Base-by-base conservation (phyloP, 2,113 vertebrate genomes). In the Ammodytes dubius region DNA sequence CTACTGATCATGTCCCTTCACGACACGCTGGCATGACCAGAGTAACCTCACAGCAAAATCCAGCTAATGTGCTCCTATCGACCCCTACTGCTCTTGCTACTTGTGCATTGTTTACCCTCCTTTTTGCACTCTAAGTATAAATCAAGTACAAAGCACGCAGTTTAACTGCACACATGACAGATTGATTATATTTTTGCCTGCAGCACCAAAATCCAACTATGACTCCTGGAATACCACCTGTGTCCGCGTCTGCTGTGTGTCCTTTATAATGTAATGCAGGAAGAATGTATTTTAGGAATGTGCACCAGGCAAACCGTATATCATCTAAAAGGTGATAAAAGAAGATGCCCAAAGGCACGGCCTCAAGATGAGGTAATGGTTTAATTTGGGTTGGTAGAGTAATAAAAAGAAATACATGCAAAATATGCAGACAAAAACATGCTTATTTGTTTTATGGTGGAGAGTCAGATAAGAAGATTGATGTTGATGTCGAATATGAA, bases 171-270 rank as follows among this genome's bases (percentile, higher is more conserved):
- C 81, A 42, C 81, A 42, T 82, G 86, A 71, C 84, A 90, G 81
- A 40, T 81, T 87, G 80, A 89, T 88, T 90, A 85, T 84, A 75
- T 87, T 88, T 27, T 86, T 68, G 76, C 88, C 67, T 35, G 4
- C 54, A 89, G 84, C 78, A 46, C 54, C 52, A 81, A 53, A 70
- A 90, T 80, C 75, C 27, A 70, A 68, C 80, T 68, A 88, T 90
- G 81, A 86, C 27, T 80, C 52, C 45, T 65, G 66, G 64, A 78
- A 65, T 37, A 63, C n/a, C 69, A 81, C 60, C 54, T 84, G 70
- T 50, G 50, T 39, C n/a, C 15, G 11, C 4, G 14, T 72, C 61
- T 72, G 5, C 47, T 70, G 43, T 52, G 56, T 57, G 58, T 78
- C 71, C 46, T 47, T 63, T 13, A 40, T 72, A 45, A 61, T 68